Evolutionary conservation across 2,888 invertebrate genomes (phyloP), one percentile per base, ranked within the genome.

Genomic region (Eumerus sabulonum): DNA sequence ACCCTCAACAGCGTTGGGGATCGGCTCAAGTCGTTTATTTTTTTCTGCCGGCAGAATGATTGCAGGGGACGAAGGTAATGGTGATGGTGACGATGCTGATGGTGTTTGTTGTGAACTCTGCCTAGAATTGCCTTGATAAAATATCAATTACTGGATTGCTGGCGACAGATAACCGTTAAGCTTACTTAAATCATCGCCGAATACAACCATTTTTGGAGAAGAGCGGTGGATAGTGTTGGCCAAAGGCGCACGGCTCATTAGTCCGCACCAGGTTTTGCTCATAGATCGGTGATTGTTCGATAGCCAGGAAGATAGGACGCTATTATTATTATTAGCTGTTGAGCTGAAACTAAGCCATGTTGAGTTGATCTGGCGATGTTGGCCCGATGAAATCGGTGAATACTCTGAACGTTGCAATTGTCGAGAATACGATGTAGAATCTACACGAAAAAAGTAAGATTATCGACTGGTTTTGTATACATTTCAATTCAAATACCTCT

Each of bases 401-500:
- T 60, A n/a, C 16, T 62, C 47, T 12, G 66, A 51, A 19, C 54
- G 66, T 9, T 53, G 76, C 13, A 53, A 19, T 0, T 36, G 73
- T 1, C 63, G 67, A 36, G 48, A 67, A 2, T 67, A 67, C 12
- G 17, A 36, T 7, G 73, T 63, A 36, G 59, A 77, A 44, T 77
- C 77, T 77, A 60, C 27, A 72, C 62, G 18, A 40, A 19, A 16
- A 54, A 14, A 68, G 38, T 2, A 14, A 4, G 19, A 47, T 47
- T 36, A 47, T 18, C 45, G 38, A 19, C 12, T n/a, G n/a, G n/a
- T n/a, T n/a, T n/a, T n/a, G 36, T 14, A n/a, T 42, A 11, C 11
- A 7, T 42, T 9, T 53, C 16, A 17, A 5, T 44, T 38, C 45
- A 13, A 18, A 66, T 45, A 91, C 91, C 90, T 90, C 88, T 89